Evolutionary conservation across 2,113 vertebrate genomes (phyloP).

Genomic region (Catagonus wagneri): DNA sequence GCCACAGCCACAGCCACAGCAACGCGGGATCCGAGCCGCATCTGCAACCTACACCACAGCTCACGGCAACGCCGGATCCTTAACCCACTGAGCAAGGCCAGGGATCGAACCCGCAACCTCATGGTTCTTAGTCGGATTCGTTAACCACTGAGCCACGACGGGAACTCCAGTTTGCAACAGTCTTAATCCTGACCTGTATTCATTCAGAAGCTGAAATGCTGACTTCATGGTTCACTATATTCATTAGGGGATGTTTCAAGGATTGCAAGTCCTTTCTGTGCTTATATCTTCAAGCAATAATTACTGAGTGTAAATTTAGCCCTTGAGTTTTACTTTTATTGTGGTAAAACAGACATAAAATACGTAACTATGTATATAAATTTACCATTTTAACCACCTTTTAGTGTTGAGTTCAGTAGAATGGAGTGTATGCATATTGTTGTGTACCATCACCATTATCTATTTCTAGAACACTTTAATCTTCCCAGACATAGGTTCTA

Average conservation of each 20-base stretch:
- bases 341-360: slow-evolving; percentile 28
- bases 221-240: background rate
- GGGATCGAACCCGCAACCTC: no score
- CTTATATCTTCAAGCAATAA: background rate
- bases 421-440: background rate
- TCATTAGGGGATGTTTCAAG: background rate
- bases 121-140: no score
- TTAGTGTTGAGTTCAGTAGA: background rate
- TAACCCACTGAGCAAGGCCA: no score
- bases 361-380: background rate
- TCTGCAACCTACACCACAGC: no score
- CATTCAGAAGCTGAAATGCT: background rate
- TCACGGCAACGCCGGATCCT: no score
- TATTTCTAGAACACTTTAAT: background rate
- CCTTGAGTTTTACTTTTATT: slow-evolving; percentile 24
- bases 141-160: no score
- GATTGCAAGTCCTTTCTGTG: background rate
- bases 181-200: background rate
- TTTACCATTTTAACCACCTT: background rate
- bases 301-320: slow-evolving; percentile 17
- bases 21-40: no score
- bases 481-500: background rate
- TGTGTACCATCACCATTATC: background rate
- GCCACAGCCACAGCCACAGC: no score
- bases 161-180: background rate